Evolutionary conservation across 2,888 invertebrate genomes (phyloP).

Genomic region (Geophilus truncorum): DNA sequence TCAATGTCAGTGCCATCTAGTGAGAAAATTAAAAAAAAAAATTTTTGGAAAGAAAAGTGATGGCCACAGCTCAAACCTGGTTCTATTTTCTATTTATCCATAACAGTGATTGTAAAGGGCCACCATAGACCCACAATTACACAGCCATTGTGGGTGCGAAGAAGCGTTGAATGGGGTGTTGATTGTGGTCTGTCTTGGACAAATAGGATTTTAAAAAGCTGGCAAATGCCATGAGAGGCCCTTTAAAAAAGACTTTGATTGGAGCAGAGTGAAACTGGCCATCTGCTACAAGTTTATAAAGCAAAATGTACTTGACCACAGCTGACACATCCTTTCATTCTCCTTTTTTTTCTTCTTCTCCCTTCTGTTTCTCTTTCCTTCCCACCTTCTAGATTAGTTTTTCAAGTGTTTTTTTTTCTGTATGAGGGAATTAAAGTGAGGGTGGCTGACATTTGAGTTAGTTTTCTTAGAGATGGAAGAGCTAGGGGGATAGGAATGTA

Average conservation of each 20-base stretch:
- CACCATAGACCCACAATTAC: neutral
- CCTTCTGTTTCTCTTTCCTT: neutral
- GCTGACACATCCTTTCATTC: neutral
- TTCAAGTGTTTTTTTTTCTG: constrained; percentile 27
- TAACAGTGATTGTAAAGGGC: too few relatives aligned
- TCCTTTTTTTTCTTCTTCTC: neutral
- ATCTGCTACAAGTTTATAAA: neutral
- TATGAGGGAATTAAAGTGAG: too few relatives aligned
- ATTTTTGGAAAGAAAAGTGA: too few relatives aligned
- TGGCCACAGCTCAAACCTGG: too few relatives aligned
- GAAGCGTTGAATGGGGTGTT: neutral
- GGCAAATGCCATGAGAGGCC: neutral
- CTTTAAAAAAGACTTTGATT: neutral
- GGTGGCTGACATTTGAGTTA: neutral
- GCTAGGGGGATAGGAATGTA: neutral
- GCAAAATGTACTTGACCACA: neutral
- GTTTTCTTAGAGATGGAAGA: neutral
- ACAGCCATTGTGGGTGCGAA: neutral
- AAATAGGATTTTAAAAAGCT: neutral
- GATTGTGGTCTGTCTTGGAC: neutral
- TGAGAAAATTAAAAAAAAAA: too few relatives aligned
- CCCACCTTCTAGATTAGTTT: neutral
- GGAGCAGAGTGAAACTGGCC: neutral
- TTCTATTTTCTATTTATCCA: too few relatives aligned
- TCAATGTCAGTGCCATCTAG: too few relatives aligned